Conservation (phyloP, 1,140 invertebrate genomes). For the Diabrotica virgifera region DNA sequence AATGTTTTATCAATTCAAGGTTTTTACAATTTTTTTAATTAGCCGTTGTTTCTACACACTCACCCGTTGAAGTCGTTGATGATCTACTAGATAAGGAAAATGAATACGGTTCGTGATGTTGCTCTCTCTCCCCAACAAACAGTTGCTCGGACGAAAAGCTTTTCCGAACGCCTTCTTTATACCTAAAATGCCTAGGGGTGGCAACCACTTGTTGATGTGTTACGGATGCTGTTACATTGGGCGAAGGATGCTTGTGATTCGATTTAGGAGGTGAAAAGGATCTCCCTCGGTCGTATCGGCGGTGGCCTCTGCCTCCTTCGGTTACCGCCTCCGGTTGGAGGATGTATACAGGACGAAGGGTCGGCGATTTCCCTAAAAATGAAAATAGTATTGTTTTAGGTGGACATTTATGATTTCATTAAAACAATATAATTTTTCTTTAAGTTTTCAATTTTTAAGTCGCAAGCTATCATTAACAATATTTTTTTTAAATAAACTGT, state of each 20-base stretch:
- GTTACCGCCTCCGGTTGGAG: constrained; percentile 31
- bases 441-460: not conserved
- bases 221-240: not conserved
- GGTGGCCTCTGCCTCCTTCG: constrained; percentile 13
- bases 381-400: not conserved
- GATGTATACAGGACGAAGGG: constrained; percentile 39
- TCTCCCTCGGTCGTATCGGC: constrained; percentile 29
- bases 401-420: not conserved
- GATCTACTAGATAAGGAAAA: constrained; percentile 35
- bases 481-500: no score
- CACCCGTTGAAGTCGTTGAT: constrained; percentile 41
- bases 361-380: constrained; percentile 23
- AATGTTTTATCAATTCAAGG: no score
- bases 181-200: constrained; percentile 3
- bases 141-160: constrained; percentile 46
- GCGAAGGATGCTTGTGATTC: not conserved
- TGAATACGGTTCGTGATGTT: constrained; percentile 25
- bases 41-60: constrained; percentile 9
- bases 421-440: not conserved
- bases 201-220: not conserved
- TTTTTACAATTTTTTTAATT: no score
- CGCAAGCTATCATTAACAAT: no score
- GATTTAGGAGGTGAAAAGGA: constrained; percentile 33
- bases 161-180: constrained; percentile 34
- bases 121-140: constrained; percentile 23